Percentiles rank a stretch among this genome's conserved stretches.
Evolutionary conservation across 2,888 invertebrate species (phyloP).

Genomic region (Euplexia lucipara): DNA sequence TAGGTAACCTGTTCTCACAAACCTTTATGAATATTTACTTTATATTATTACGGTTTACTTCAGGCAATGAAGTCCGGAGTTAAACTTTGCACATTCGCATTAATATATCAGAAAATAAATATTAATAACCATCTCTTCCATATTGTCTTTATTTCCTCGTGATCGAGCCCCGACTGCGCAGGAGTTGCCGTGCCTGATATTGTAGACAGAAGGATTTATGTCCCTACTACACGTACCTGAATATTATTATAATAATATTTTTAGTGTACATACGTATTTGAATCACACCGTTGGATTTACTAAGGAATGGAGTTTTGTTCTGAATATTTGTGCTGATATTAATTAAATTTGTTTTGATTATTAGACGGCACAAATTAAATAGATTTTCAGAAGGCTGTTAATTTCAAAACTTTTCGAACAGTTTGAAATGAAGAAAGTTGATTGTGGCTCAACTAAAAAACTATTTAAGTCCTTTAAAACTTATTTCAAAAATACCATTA

Average conservation of each 20-base stretch:
- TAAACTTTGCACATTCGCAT: slow-evolving; percentile 18
- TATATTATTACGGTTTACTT: too few species aligned
- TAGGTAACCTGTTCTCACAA: too few species aligned
- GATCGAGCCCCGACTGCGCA: slow-evolving; percentile 72
- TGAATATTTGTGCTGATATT: slow-evolving; percentile 6
- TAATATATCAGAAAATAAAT: slow-evolving; percentile 40
- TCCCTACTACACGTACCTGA: slow-evolving; percentile 67
- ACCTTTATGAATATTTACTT: too few species aligned
- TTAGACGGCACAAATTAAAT: too few species aligned
- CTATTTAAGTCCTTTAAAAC: neutral
- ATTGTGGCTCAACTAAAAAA: neutral
- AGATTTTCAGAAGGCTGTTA: neutral
- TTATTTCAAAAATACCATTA: neutral
- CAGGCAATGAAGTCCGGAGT: slow-evolving; percentile 12
- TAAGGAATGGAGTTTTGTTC: slow-evolving; percentile 23
- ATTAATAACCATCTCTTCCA: slow-evolving; percentile 61
- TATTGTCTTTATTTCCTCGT: slow-evolving; percentile 63
- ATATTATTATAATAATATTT: slow-evolving; percentile 71
- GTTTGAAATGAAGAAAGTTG: fast-evolving
- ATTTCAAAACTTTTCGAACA: too few species aligned
- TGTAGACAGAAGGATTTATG: slow-evolving; percentile 73
- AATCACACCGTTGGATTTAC: slow-evolving; percentile 32
- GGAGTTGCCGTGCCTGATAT: slow-evolving; percentile 72
- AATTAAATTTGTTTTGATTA: neutral
- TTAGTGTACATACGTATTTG: slow-evolving; percentile 53